Evolutionary conservation across 1,140 invertebrate genomes (phyloP), one percentile per base, ranked within the genome.

Genomic region (Penaeus japonicus): DNA sequence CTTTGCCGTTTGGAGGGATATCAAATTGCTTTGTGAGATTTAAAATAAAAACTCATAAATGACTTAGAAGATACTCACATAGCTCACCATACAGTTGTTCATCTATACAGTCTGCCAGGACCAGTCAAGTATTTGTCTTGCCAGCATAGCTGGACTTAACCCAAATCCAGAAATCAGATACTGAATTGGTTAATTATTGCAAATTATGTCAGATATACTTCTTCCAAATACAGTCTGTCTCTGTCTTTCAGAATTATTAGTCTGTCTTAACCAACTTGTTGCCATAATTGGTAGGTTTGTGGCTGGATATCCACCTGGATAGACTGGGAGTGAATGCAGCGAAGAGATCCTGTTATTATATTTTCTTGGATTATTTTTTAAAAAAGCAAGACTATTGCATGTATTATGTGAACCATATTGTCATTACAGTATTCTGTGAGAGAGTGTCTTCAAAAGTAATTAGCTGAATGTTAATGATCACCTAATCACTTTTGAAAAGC

Each of bases 401-500:
- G 85, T 87, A 87, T 83, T 77, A 88, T 47, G 78, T 88, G 73
- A 83, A 88, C 81, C 87, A 88, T 88, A 65, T 79, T 88, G 80
- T 82, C 80, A 75, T 65, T 88, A 88, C 83, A 83, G 83, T 79
- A 79, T 88, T 88, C 54, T 88, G 87, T 88, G 87, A 88, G 87
- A 88, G 83, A 65, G 77, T 83, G 62, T 57, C 70, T 88, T 88
- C 79, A 88, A 88, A 88, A 75, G 80, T 88, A 81, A 84, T 88
- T 83, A 73, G 87, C 32, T 88, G 81, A 78, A 32, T 47, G 47
- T 27, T 39, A 39, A 47, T 47, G 62, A 53, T 78, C 85, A 87
- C 32, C 81, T 81, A 88, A 88, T 88, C 87, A 88, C 87, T 83
- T 88, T 88, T 88, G 80, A 62, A 84, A 88, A 82, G 87, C 87